Percentiles rank a stretch among this genome's conserved stretches.
Evolutionary conservation across 2,888 invertebrate species (phyloP).

Genomic region (Plebejus melissa): DNA sequence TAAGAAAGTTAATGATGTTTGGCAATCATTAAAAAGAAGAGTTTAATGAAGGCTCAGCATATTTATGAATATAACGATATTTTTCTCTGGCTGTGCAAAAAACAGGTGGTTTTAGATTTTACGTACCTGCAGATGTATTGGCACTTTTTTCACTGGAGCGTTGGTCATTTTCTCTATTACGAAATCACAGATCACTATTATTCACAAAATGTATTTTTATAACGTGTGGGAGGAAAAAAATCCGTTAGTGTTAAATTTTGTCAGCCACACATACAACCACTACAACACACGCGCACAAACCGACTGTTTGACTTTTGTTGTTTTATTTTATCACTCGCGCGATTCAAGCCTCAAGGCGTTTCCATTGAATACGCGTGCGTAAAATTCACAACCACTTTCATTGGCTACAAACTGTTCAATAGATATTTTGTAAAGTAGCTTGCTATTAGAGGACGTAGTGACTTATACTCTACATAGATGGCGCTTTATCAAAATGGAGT

Average conservation of each 20-base stretch:
- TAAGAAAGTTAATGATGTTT: not conserved
- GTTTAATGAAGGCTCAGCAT: not conserved
- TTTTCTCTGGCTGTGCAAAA: conserved; percentile 43
- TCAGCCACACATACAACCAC: conserved; percentile 36
- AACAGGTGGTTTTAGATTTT: conserved; percentile 52
- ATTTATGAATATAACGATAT: conserved; percentile 33
- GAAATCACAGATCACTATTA: conserved; percentile 55
- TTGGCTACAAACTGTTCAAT: conserved; percentile 12
- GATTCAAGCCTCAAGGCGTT: conserved; percentile 29
- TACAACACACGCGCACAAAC: conserved; percentile 53
- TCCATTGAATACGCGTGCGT: conserved; percentile 69
- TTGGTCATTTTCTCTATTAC: conserved; percentile 74
- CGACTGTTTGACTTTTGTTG: conserved; percentile 54
- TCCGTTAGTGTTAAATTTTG: conserved; percentile 41
- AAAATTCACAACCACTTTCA: conserved; percentile 41
- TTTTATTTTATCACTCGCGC: conserved; percentile 40
- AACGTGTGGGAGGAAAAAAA: conserved; percentile 55
- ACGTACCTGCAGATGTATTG: conserved; percentile 94
- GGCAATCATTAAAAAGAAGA: conserved; percentile 25
- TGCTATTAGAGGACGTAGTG: not conserved
- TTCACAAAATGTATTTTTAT: conserved; percentile 62
- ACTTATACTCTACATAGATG: not conserved
- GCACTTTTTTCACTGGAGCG: conserved; percentile 96
- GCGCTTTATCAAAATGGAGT: not conserved
- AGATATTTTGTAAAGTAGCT: not conserved